Percentiles rank a stretch among this genome's conserved stretches.
Conservation (phyloP, 1,140 invertebrate genomes). For the Lepidostoma basale region DNA sequence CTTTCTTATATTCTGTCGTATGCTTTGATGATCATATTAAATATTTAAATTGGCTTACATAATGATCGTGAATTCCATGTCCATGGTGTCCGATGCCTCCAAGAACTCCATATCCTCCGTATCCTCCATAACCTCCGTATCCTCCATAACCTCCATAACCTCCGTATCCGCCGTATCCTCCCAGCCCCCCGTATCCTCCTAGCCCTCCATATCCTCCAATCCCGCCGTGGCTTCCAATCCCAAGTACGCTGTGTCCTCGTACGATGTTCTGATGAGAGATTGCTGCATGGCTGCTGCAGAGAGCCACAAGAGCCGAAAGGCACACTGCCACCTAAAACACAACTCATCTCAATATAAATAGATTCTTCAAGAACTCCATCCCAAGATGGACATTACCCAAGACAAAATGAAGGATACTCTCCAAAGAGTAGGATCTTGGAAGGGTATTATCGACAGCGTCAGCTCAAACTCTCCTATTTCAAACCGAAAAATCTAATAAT, state of each 20-base stretch:
- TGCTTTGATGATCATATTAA: too few relatives aligned
- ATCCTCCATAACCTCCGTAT: background rate
- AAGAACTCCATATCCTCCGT: background rate
- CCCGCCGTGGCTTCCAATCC: background rate
- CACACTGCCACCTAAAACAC: background rate
- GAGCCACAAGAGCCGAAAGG: background rate
- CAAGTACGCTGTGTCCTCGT: background rate
- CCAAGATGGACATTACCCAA: background rate
- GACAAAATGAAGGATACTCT: background rate
- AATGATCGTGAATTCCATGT: background rate
- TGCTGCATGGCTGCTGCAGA: background rate
- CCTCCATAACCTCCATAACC: background rate
- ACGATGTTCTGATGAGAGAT: background rate
- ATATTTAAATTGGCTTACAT: too few relatives aligned
- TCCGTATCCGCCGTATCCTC: background rate
- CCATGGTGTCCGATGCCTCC: background rate
- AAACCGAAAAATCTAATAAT: too few relatives aligned
- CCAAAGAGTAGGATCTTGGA: background rate
- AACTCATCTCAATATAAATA: background rate
- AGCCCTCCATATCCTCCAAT: background rate
- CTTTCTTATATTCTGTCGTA: too few relatives aligned
- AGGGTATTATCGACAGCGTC: background rate
- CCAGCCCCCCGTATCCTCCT: background rate
- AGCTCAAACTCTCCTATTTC: background rate
- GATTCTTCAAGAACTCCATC: background rate